These are phyloP conservation scores for Triplophysa tibetana DNA, from an alignment of 2,113 vertebrate species.

Conservation along the genomic window DNA sequence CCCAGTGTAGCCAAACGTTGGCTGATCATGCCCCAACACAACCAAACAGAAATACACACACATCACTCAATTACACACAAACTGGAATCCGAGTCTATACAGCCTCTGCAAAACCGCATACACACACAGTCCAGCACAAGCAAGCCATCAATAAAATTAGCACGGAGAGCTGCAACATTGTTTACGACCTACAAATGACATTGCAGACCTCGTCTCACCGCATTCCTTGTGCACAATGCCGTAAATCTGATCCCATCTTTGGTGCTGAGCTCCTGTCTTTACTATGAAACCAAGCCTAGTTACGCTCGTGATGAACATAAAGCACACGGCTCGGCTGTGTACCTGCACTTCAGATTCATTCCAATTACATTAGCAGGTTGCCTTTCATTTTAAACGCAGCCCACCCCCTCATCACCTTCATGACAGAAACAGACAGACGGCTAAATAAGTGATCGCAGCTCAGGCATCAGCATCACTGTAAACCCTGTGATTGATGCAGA, in stretches of 20 bases:
- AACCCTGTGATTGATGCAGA: conserved; percentile 42
- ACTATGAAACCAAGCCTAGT: conserved; percentile 62
- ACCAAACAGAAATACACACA: conserved; percentile 1
- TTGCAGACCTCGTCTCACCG: conserved; percentile 48
- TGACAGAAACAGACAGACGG: conserved; percentile 42
- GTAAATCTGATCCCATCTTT: conserved; percentile 46
- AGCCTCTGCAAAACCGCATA: not conserved
- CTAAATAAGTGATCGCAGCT: conserved; percentile 46
- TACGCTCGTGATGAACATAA: conserved; percentile 66
- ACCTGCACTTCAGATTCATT: conserved; percentile 61
- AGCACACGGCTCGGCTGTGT: conserved; percentile 62
- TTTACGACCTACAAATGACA: conserved; percentile 67
- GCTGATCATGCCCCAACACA: not conserved
- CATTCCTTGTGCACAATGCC: conserved; percentile 2
- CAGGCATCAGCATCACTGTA: conserved; percentile 34
- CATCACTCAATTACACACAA: conserved; percentile 1
- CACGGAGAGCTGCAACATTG: conserved; percentile 48
- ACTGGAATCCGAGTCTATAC: conserved; percentile 13
- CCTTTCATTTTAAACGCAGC: conserved; percentile 57
- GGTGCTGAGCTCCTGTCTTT: conserved; percentile 32
- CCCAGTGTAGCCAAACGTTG: not conserved
- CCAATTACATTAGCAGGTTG: conserved; percentile 70
- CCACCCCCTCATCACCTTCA: conserved; percentile 47
- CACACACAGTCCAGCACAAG: conserved; percentile 19
- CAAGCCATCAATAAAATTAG: conserved; percentile 53